Conservation (phyloP, 2,113 vertebrate species). For the Silurus glanis region DNA sequence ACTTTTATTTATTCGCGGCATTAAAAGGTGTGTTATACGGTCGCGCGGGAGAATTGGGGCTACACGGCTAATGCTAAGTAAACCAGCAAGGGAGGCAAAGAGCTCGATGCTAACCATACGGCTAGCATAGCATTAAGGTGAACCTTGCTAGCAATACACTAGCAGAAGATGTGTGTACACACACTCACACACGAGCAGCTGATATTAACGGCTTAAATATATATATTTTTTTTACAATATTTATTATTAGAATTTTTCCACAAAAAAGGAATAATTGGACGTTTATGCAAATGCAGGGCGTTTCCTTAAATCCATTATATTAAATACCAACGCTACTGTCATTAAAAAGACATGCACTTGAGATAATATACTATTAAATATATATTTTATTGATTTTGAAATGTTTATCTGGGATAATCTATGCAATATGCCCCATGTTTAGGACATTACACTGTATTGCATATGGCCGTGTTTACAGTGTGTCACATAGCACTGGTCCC, state of each 20-base stretch:
- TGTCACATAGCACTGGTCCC: background rate
- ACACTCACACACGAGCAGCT: background rate
- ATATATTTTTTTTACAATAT: too few relatives aligned
- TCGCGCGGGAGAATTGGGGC: conserved; percentile 53
- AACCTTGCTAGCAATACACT: conserved; percentile 9
- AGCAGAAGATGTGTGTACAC: background rate
- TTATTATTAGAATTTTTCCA: too few relatives aligned
- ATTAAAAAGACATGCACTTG: background rate
- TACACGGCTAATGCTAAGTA: background rate
- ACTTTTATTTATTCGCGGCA: background rate
- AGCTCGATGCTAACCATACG: background rate
- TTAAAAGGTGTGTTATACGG: conserved; percentile 11
- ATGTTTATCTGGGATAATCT: background rate
- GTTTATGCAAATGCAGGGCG: background rate
- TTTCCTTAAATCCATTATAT: background rate
- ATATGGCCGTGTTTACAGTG: background rate
- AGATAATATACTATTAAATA: background rate
- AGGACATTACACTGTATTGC: background rate
- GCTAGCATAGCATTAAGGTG: conserved; percentile 39
- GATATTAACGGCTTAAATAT: background rate
- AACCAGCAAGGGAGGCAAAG: background rate
- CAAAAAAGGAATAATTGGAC: background rate
- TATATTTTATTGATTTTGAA: background rate
- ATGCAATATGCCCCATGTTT: background rate
- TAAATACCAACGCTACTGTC: background rate